Percentiles rank a stretch among this genome's conserved stretches.
Conservation (phyloP, 2,888 invertebrate genomes). For the Lithophane leautieri region DNA sequence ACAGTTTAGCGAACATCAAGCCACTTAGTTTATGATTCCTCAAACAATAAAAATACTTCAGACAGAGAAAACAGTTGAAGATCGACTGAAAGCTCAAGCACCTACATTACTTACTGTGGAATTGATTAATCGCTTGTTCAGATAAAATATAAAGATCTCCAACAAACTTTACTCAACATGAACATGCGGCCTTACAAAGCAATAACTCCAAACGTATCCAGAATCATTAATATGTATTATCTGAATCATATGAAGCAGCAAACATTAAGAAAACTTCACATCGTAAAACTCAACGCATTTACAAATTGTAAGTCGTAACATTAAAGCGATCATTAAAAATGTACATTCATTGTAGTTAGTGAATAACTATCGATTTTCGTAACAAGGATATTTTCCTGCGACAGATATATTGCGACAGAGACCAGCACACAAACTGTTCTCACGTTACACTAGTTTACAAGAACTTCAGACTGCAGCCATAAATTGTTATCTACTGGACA, state of each 20-base stretch:
- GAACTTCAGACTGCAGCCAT: constrained; percentile 40
- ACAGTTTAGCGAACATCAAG: not conserved
- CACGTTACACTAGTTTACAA: constrained; percentile 60
- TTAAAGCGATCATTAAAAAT: constrained; percentile 49
- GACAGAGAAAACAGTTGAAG: not conserved
- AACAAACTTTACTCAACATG: not conserved
- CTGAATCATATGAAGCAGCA: constrained; percentile 9
- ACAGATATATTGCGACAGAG: constrained; percentile 51
- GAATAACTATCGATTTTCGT: constrained; percentile 63
- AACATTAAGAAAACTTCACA: constrained; percentile 34
- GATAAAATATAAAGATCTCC: not conserved
- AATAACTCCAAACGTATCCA: constrained; percentile 13
- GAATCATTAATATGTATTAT: constrained; percentile 36
- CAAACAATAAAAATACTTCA: not conserved
- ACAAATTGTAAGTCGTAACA: constrained; percentile 37
- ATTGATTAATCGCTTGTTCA: constrained; percentile 12
- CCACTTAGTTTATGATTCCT: not conserved
- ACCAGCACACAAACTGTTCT: constrained; percentile 53
- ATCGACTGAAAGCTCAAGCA: not conserved
- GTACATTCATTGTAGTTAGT: constrained; percentile 54
- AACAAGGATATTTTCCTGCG: constrained; percentile 43
- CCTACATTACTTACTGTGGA: too few relatives aligned
- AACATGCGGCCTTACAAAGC: not conserved
- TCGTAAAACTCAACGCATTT: constrained; percentile 47
- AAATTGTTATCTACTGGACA: constrained; percentile 42